These are phyloP conservation scores for Dryococelus australis DNA, from an alignment of 2,888 invertebrate species.

Conservation along the genomic window DNA sequence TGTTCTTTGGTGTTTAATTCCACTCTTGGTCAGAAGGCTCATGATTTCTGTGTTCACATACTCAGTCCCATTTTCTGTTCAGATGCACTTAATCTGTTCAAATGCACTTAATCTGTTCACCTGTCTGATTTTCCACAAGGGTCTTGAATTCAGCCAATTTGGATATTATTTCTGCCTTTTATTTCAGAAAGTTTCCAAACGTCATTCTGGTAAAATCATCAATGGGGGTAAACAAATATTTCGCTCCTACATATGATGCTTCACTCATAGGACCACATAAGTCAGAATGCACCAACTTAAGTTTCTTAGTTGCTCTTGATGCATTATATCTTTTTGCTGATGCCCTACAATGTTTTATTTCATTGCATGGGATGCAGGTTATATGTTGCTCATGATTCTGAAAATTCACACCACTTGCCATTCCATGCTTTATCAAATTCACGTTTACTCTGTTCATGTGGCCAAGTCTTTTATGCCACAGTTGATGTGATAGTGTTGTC, in stretches of 20 bases:
- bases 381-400: neutral
- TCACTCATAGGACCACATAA: conserved; percentile 20
- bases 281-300: conserved; percentile 17
- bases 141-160: conserved; percentile 37
- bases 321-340: neutral
- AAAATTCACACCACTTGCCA: conserved; percentile 2
- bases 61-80: conserved; percentile 39
- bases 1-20: conserved; percentile 32
- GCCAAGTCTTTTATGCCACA: no score
- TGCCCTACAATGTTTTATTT: neutral
- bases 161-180: conserved; percentile 33
- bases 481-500: no score
- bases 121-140: neutral
- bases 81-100: no score
- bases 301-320: neutral
- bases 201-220: conserved; percentile 18
- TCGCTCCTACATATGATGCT: neutral
- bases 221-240: neutral
- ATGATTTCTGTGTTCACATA: conserved; percentile 29
- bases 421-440: neutral
- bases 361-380: neutral
- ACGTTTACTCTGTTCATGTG: no score
- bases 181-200: conserved; percentile 34
- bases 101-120: conserved; percentile 26
- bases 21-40: conserved; percentile 21